phyloP scores from a whole-genome alignment of 2,797 vertebrate genomes.

The Trematocara caparti region DNA sequence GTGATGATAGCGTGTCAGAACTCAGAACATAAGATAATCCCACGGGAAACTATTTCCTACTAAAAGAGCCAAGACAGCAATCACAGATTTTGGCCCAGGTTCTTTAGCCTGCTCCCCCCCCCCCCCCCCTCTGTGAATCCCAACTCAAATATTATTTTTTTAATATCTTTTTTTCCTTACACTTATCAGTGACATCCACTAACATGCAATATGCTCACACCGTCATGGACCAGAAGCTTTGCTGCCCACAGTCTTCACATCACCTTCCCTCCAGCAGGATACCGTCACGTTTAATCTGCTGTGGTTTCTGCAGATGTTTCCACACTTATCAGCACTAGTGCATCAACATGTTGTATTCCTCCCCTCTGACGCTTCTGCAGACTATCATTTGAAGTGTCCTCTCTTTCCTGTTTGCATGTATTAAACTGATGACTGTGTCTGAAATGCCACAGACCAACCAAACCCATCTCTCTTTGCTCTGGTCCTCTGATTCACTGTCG shows the following conservation, averaged over 20 bases:
- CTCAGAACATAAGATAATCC: slow-evolving; percentile 22
- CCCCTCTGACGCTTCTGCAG: slow-evolving; percentile 14
- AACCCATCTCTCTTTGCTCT: neutral
- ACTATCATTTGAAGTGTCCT: slow-evolving; percentile 42
- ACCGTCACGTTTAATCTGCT: slow-evolving; percentile 37
- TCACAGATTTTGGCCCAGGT: slow-evolving; percentile 33
- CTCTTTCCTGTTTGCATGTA: slow-evolving; percentile 13
- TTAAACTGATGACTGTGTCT: slow-evolving; percentile 51
- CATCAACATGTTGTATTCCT: slow-evolving; percentile 15
- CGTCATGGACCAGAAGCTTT: slow-evolving; percentile 1
- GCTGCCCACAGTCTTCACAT: slow-evolving; percentile 5
- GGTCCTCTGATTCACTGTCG: slow-evolving; percentile 2
- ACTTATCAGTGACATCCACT: slow-evolving; percentile 6
- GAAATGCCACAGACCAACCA: slow-evolving; percentile 23
- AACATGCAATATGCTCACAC: neutral
- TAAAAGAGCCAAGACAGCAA: slow-evolving; percentile 36
- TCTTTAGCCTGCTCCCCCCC: neutral
- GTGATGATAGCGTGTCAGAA: slow-evolving; percentile 44
- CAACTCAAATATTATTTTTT: neutral
- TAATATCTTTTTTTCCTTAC: slow-evolving; percentile 7
- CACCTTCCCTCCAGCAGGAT: neutral
- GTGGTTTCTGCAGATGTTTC: slow-evolving; percentile 32
- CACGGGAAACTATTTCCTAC: slow-evolving; percentile 29
- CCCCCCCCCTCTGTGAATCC: neutral
- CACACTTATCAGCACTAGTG: slow-evolving; percentile 36